These are phyloP conservation scores for Nudaria mundana DNA, from an alignment of 2,888 invertebrate genomes.

Conservation along the genomic window DNA sequence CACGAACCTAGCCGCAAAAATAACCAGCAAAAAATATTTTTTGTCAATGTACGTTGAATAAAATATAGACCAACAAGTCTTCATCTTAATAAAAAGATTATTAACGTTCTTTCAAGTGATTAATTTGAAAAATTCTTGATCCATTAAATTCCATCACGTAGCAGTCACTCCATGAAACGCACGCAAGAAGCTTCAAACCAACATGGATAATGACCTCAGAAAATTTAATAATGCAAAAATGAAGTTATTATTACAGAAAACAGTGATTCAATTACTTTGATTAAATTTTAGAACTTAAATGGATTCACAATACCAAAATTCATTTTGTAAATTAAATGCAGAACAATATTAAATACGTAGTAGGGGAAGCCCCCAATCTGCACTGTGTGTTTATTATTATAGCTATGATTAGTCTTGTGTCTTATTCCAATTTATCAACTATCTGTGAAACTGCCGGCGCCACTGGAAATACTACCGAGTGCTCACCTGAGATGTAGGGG, in stretches of 20 bases:
- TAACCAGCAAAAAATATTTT: too few relatives aligned
- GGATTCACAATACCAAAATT: slow-evolving; percentile 26
- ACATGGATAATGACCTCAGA: background rate
- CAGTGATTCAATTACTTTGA: slow-evolving; percentile 29
- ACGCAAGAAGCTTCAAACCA: background rate
- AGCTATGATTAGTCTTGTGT: too few relatives aligned
- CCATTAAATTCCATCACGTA: background rate
- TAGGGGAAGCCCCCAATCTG: too few relatives aligned
- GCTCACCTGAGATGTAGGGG: too few relatives aligned
- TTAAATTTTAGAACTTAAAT: slow-evolving; percentile 28
- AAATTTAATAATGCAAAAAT: slow-evolving; percentile 19
- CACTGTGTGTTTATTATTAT: too few relatives aligned
- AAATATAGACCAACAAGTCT: background rate
- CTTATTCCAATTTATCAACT: too few relatives aligned
- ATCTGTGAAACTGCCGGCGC: too few relatives aligned
- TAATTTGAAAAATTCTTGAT: background rate
- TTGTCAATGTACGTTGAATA: too few relatives aligned
- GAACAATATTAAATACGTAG: slow-evolving; percentile 32
- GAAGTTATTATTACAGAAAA: slow-evolving; percentile 23
- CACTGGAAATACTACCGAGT: too few relatives aligned
- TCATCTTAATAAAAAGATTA: background rate
- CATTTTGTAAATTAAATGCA: slow-evolving; percentile 25
- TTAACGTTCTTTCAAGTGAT: background rate
- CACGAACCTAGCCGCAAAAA: too few relatives aligned
- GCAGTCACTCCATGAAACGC: background rate